Percentiles rank a stretch among this genome's conserved stretches.
Evolutionary conservation across 2,888 invertebrate species (phyloP).

Genomic region (Rhagonycha fulva): DNA sequence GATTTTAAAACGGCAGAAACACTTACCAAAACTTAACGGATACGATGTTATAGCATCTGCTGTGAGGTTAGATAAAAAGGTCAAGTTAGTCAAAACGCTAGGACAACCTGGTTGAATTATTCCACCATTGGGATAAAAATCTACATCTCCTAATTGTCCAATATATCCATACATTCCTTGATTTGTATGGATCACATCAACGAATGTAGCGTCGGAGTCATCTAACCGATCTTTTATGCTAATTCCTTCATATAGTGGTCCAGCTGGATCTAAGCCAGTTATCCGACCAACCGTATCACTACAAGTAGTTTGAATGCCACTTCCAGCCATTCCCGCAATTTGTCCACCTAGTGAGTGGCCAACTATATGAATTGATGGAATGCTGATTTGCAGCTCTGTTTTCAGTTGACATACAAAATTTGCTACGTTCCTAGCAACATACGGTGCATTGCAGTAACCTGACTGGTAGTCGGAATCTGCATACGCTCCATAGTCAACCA

Average conservation of each 20-base stretch:
- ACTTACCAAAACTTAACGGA: slow-evolving; percentile 3
- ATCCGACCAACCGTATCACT: not conserved
- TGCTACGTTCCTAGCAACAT: not conserved
- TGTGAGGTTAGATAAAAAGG: not conserved
- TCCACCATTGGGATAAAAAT: slow-evolving; percentile 15
- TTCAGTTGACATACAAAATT: not conserved
- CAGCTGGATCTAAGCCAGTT: slow-evolving; percentile 8
- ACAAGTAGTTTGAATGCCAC: not conserved
- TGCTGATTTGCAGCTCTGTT: not conserved
- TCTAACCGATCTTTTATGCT: not conserved
- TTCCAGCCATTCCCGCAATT: not conserved
- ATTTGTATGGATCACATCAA: slow-evolving; percentile 6
- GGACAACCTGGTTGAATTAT: not conserved
- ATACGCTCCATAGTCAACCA: not conserved
- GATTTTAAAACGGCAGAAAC: not conserved
- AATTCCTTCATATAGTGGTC: not conserved
- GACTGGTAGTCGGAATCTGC: not conserved
- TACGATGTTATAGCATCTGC: not conserved
- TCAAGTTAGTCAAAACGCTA: not conserved
- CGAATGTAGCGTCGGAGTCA: not conserved
- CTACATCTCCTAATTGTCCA: slow-evolving; percentile 6
- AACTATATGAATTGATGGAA: slow-evolving; percentile 8
- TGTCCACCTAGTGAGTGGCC: slow-evolving; percentile 13
- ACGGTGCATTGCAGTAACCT: not conserved
- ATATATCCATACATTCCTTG: not conserved